phyloP scores from a whole-genome alignment of 2,797 vertebrate species.

The Argya squamiceps region DNA sequence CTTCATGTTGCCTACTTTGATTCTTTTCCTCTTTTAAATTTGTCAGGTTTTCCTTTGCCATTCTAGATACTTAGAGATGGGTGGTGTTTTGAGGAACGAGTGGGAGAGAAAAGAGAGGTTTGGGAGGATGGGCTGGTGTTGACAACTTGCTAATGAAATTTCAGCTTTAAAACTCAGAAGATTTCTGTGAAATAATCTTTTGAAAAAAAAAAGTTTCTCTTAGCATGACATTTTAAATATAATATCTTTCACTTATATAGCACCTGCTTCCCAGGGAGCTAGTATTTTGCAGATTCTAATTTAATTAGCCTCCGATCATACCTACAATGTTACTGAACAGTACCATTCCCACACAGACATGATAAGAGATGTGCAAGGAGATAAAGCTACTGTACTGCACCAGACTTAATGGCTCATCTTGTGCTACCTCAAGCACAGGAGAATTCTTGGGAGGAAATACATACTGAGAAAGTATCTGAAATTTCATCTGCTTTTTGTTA shows the following conservation, averaged over 20 bases:
- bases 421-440: neutral
- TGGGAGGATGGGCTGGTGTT: slow-evolving; percentile 4
- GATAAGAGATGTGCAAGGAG: neutral
- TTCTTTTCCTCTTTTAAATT: slow-evolving; percentile 4
- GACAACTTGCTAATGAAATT: slow-evolving; percentile 62
- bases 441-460: neutral
- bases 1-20: neutral
- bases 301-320: slow-evolving; percentile 38
- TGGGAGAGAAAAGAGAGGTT: slow-evolving; percentile 15
- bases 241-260: slow-evolving; percentile 24
- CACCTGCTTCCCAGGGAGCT: slow-evolving; percentile 17
- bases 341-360: neutral
- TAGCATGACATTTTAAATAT: slow-evolving; percentile 25
- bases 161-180: neutral
- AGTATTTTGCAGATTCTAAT: slow-evolving; percentile 34
- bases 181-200: slow-evolving; percentile 29
- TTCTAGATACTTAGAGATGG: neutral
- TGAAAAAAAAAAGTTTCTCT: neutral
- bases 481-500: neutral
- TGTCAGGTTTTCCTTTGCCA: neutral
- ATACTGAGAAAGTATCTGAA: neutral
- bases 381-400: neutral
- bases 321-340: neutral
- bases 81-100: slow-evolving; percentile 11
- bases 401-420: neutral